These are phyloP conservation scores for Smithornis capensis DNA, from an alignment of 2,113 vertebrate species.

Conservation along the genomic window DNA sequence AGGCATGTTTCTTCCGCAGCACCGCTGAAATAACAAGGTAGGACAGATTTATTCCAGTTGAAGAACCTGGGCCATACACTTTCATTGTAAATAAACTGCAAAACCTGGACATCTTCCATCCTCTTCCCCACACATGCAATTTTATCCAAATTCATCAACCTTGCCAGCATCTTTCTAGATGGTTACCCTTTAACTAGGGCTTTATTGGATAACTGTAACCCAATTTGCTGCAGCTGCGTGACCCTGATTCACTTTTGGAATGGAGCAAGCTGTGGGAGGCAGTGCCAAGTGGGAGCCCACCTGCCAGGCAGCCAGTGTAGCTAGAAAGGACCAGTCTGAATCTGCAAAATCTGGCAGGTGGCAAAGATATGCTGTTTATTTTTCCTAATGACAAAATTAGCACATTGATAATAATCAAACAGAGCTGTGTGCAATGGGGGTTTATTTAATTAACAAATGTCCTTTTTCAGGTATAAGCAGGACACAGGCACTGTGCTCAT, in stretches of 20 bases:
- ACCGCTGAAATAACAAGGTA: background rate
- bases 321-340: background rate
- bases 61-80: background rate
- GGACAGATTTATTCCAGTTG: background rate
- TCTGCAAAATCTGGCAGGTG: conserved; percentile 16
- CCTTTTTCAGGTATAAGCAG: conserved; percentile 21
- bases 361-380: conserved; percentile 9
- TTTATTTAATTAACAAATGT: conserved; percentile 53
- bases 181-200: conserved; percentile 58
- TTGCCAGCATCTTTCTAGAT: conserved; percentile 52
- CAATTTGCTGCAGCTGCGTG: conserved; percentile 59
- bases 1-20: background rate
- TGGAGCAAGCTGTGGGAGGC: background rate
- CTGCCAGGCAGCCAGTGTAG: conserved; percentile 20
- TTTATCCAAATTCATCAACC: conserved; percentile 37
- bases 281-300: conserved; percentile 3
- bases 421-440: background rate
- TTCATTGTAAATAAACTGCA: background rate
- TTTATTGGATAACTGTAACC: conserved; percentile 47
- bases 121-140: background rate
- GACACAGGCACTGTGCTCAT: background rate
- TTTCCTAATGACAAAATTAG: conserved; percentile 58
- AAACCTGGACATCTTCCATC: conserved; percentile 6
- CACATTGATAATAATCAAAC: conserved; percentile 35
- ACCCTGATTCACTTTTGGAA: background rate